Conservation (phyloP, 2,113 vertebrate species). For the Merops nubicus region DNA sequence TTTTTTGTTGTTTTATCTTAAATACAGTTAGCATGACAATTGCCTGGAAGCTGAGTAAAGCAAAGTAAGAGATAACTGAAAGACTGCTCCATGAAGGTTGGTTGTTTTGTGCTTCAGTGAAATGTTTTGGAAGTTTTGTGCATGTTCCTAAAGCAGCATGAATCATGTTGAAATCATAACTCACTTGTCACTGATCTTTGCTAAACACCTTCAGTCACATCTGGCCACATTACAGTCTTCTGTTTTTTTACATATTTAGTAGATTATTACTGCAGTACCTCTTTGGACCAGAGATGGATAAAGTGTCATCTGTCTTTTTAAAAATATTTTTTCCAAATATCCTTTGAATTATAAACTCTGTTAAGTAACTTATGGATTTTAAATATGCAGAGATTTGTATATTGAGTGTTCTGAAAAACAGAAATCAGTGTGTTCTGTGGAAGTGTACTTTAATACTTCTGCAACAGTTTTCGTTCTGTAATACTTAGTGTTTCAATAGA, state of each 20-base stretch:
- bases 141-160: background rate
- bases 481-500: background rate
- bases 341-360: background rate
- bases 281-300: background rate
- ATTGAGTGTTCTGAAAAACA: background rate
- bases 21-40: background rate
- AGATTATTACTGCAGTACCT: background rate
- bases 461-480: background rate
- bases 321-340: background rate
- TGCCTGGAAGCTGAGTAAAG: background rate
- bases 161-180: too few species aligned
- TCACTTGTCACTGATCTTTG: background rate
- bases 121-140: background rate
- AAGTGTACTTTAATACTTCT: background rate
- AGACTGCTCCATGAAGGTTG: background rate
- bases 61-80: background rate
- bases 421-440: background rate
- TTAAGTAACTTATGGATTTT: accelerated
- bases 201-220: background rate
- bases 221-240: background rate
- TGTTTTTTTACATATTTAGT: background rate
- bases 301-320: background rate
- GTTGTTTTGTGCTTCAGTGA: background rate
- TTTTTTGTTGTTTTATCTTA: background rate
- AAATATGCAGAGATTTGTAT: background rate